A percentile compares a stretch with the other conserved stretches of the same genome.
These are phyloP conservation scores for Emys orbicularis DNA, from an alignment of 2,797 vertebrate genomes.

Conservation along the genomic window DNA sequence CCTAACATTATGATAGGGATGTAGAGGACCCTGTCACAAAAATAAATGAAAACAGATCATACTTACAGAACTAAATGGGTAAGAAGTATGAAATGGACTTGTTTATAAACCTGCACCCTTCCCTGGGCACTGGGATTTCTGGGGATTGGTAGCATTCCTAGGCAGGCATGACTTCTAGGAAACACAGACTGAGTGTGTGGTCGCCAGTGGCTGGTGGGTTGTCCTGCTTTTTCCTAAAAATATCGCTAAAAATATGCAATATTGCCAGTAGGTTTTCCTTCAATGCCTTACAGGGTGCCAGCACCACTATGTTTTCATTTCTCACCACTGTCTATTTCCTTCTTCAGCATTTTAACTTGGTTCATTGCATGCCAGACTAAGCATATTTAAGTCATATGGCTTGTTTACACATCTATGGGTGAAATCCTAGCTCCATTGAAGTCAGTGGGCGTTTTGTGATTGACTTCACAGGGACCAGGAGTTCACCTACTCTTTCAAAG, in stretches of 20 bases:
- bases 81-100: background rate
- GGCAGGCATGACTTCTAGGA: background rate
- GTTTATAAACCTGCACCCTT: background rate
- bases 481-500: background rate
- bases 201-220: background rate
- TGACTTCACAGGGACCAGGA: background rate
- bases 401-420: background rate
- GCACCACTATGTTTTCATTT: background rate
- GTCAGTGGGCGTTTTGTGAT: background rate
- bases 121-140: background rate
- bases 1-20: background rate
- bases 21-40: background rate
- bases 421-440: background rate
- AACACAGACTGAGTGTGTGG: background rate
- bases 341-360: background rate
- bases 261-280: background rate
- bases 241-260: background rate
- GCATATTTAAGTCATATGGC: background rate
- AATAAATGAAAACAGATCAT: background rate
- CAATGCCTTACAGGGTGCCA: background rate
- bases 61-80: background rate
- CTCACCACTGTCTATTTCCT: background rate
- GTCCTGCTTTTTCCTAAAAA: background rate
- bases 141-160: fast-evolving
- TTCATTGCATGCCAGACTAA: background rate